phyloP scores from a whole-genome alignment of 2,888 invertebrate genomes.

The Leptothorax acervorum region DNA sequence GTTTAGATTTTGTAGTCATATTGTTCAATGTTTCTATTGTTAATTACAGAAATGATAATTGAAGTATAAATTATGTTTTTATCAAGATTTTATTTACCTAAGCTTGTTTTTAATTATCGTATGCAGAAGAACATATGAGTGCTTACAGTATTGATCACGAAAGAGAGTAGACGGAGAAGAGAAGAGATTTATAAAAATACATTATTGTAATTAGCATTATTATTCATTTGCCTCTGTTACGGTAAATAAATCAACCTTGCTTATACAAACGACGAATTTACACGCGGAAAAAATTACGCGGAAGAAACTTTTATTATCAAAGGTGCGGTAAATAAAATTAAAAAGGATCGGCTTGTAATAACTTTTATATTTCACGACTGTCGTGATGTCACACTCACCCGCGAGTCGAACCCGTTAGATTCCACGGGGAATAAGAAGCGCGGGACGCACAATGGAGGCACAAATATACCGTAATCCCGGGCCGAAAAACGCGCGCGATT shows the following conservation, averaged over 20 bases:
- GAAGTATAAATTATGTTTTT: not conserved
- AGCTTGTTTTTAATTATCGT: not conserved
- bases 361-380: slow-evolving; percentile 24
- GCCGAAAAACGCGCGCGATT: not conserved
- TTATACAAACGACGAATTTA: not conserved
- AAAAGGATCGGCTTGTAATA: not conserved
- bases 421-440: slow-evolving; percentile 13
- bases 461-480: slow-evolving; percentile 22
- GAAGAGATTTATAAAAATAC: not conserved
- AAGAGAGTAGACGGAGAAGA: not conserved
- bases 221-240: not conserved
- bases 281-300: not conserved
- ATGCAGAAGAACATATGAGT: not conserved
- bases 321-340: not conserved
- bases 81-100: not conserved
- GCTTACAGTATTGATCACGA: not conserved
- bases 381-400: not conserved
- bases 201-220: not conserved
- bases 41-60: not conserved
- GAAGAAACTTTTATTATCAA: not conserved
- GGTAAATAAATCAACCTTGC: not conserved
- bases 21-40: not conserved
- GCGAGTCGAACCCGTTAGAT: not conserved
- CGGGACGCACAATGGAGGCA: not conserved
- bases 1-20: not conserved